Base-by-base conservation (phyloP, 2,888 invertebrate genomes). In the Latrodectus hesperus region DNA sequence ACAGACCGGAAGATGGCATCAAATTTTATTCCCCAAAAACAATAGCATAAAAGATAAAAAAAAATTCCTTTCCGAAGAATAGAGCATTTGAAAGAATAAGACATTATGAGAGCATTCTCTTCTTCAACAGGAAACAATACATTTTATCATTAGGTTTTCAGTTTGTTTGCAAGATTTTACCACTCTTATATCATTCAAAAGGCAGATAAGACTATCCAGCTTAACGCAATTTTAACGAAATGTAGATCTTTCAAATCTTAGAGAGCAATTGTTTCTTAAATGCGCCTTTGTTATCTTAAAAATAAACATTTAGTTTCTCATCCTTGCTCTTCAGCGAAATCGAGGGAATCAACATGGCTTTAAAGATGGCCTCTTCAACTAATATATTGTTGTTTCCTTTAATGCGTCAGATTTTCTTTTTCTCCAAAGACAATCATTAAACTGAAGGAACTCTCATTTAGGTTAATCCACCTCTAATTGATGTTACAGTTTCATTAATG, bases 381-480 rank as follows among this genome's bases (percentile, higher is more conserved):
- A 60, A 60, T 60, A 60, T 60, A 60, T 60, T 60, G 60, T 60
- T 60, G 60, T 16, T 55, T 74, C 26, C 16, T 49, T 51, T 55
- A 74, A 74, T 22, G 55, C 14, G 16, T 22, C 38, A 22, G 14
- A 14, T 64, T 76, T 65, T 64, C n/a, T 76, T 55, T 74, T 38
- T 17, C n/a, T 26, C 12, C 49, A n/a, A 76, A 64, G n/a, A 22
- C 49, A 38, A 70, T 60, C 71, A 79, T 79, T 71, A 79, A 60
- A 68, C 79, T 60, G 52, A 17, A 49, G n/a, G 38, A 55, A 22
- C 38, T 55, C 71, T 70, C 79, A 79, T 79, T 79, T 71, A 38
- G n/a, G 60, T 14, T 79, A 79, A 79, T 79, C 79, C 71, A 17
- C 16, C 71, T 79, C 70, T 71, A 60, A 79, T 79, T 79, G 60